These are phyloP conservation scores for Drosophila santomea DNA, from an alignment of 1,140 invertebrate species.

Conservation along the genomic window DNA sequence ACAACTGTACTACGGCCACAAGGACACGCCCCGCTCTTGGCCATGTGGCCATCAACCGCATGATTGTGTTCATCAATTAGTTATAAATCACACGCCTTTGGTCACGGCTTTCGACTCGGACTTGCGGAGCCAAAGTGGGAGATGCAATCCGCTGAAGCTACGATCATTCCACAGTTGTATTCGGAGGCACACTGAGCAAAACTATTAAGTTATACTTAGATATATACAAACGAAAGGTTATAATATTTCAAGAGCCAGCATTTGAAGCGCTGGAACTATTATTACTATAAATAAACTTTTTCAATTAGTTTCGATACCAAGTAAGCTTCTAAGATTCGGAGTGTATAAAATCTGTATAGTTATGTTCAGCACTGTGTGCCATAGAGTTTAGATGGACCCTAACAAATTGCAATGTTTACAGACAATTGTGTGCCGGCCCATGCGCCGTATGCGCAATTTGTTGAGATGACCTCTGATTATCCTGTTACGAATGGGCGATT, in stretches of 20 bases:
- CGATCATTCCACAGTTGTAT: conserved; percentile 19
- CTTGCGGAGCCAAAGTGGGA: conserved; percentile 26
- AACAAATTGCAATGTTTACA: conserved; percentile 59
- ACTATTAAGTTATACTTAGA: no score
- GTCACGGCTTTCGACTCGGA: conserved; percentile 20
- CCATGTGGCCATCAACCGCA: conserved; percentile 52
- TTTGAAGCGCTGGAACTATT: no score
- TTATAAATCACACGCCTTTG: conserved; percentile 70
- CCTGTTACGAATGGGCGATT: conserved; percentile 23
- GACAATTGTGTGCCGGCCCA: conserved; percentile 40
- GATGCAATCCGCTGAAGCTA: conserved; percentile 16
- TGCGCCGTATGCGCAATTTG: conserved; percentile 53
- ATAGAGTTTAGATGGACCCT: conserved; percentile 7
- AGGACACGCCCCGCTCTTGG: conserved; percentile 28
- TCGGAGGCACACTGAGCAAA: conserved; percentile 9
- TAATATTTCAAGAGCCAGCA: no score
- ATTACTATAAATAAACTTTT: no score
- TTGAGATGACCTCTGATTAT: conserved; percentile 22
- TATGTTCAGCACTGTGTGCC: neutral
- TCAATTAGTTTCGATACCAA: no score
- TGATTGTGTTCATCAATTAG: conserved; percentile 77
- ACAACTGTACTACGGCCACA: conserved; percentile 44
- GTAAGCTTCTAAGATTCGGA: no score
- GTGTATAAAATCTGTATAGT: no score
- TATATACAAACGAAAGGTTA: no score